Evolutionary conservation across 2,113 vertebrate species (phyloP), one percentile per base, ranked within the genome.

Genomic region (Dromiciops gliroides): DNA sequence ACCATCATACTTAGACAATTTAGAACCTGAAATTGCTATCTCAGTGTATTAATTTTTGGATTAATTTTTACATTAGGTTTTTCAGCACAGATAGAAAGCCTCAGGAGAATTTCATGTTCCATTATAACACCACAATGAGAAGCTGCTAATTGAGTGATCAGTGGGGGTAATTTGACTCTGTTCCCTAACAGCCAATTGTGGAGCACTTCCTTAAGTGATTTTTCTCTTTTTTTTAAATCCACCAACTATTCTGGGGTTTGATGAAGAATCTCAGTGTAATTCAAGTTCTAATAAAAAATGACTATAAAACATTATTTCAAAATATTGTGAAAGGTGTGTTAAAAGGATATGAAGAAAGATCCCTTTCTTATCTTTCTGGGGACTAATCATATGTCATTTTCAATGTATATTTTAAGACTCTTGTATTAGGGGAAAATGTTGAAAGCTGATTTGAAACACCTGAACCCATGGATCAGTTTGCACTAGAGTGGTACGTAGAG

Each of bases 301-400:
- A 91, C 14, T 93, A 37, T 83, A 75, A 94, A 89, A 28, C 50
- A 89, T 51, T 94, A n/a, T 94, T 91, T 95, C 31, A 67, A 93
- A 44, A 60, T 50, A 83, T 89, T 93, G 47, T 56, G 19, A 23
- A 93, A 89, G 89, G 11, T 50, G 49, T 48, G 67, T 89, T 67
- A 50, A 92, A 89, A 48, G 22, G 24, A 52, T 90, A 56, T 28
- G 53, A 56, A 56, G 53, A 56, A 56, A 28, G 53, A 56, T 56
- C 25, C 19, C 23, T 52, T 52, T 52, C 51, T 56, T 56, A 28
- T 56, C 53, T 56, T 56, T 56, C 53, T 28, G 25, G 26, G 53
- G 53, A 56, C 53, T 28, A 10, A 56, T 56, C 28, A 56, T 28
- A 28, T 6, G 8, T 56, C 26, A 28, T 56, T 56, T 56, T 56